Conservation (phyloP, 2,113 vertebrate genomes). For the Prunella fulvescens region DNA sequence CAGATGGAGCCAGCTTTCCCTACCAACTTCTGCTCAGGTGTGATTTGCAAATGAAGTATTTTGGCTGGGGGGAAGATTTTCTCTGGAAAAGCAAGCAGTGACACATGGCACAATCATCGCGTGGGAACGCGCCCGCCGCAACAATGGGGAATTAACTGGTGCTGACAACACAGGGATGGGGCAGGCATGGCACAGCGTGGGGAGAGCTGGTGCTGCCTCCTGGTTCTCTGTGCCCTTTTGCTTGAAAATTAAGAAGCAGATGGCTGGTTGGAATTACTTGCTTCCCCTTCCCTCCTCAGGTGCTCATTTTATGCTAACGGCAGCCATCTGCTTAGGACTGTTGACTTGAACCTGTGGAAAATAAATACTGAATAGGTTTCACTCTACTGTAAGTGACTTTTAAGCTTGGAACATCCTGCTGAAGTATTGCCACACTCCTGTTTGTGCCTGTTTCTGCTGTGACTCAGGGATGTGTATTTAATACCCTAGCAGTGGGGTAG, state of each 20-base stretch:
- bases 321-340: conserved; percentile 67
- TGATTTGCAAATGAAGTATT: conserved; percentile 48
- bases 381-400: conserved; percentile 45
- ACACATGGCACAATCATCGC: neutral
- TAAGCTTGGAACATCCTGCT: neutral
- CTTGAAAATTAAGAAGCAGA: conserved; percentile 67
- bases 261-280: conserved; percentile 43
- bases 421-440: neutral
- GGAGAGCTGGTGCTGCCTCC: neutral
- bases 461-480: conserved; percentile 1
- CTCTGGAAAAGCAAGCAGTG: neutral
- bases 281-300: conserved; percentile 43
- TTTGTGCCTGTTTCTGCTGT: conserved; percentile 4
- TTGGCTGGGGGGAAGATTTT: neutral
- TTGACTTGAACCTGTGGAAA: conserved; percentile 53
- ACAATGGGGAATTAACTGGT: neutral
- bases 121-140: neutral
- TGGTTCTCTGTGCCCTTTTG: conserved; percentile 55
- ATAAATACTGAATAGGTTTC: conserved; percentile 46
- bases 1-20: neutral
- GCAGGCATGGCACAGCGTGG: neutral
- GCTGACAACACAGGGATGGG: conserved; percentile 23
- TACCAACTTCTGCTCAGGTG: conserved; percentile 15
- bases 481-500: neutral
- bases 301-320: conserved; percentile 67